Evolutionary conservation across 2,888 invertebrate species (phyloP).

Genomic region (Icerya purchasi): DNA sequence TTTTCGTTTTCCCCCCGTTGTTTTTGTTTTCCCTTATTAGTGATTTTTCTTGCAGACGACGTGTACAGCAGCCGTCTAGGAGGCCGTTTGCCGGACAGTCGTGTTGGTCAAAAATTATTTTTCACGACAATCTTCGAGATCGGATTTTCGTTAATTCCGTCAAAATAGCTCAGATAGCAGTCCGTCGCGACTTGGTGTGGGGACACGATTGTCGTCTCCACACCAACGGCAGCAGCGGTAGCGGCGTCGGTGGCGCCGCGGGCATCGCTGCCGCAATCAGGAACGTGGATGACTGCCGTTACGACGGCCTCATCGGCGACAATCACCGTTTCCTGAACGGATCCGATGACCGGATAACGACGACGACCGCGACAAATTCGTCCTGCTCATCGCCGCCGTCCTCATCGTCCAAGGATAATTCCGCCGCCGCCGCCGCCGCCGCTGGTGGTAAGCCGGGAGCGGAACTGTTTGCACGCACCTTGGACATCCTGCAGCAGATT

Average conservation of each 20-base stretch:
- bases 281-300: conserved; percentile 6
- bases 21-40: too few species aligned
- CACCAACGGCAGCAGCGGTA: conserved; percentile 4
- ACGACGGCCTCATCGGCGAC: neutral
- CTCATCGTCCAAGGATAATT: neutral
- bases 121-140: too few species aligned
- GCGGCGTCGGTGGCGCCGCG: conserved; percentile 4
- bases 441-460: conserved; percentile 1
- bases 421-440: too few species aligned
- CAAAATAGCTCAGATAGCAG: neutral
- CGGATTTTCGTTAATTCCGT: neutral
- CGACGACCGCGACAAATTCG: neutral
- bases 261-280: neutral
- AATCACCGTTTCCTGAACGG: neutral
- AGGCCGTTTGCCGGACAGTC: too few species aligned
- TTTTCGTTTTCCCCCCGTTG: too few species aligned
- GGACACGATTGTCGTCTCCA: neutral
- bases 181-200: neutral
- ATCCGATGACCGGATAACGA: neutral
- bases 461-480: conserved; percentile 41
- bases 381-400: neutral
- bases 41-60: too few species aligned
- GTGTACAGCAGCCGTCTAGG: too few species aligned
- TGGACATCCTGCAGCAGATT: conserved; percentile 63
- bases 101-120: too few species aligned